Conservation (phyloP, 2,797 vertebrate genomes). For the Choloepus didactylus region DNA sequence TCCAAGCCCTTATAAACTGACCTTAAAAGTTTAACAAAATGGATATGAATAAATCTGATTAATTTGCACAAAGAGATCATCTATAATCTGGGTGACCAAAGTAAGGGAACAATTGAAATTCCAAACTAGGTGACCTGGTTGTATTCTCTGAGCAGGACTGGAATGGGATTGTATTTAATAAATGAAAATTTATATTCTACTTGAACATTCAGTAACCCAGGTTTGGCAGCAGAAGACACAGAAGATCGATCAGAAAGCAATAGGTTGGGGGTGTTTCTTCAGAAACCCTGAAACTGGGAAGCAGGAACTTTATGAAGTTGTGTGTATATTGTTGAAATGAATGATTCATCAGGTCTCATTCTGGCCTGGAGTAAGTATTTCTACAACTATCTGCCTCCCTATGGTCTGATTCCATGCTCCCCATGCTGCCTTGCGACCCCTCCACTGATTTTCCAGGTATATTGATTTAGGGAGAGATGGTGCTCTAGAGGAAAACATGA, state of each 20-base stretch:
- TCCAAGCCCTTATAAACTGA: neutral
- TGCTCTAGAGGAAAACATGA: neutral
- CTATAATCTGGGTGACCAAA: neutral
- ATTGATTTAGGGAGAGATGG: neutral
- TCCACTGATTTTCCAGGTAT: neutral
- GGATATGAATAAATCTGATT: constrained; percentile 4
- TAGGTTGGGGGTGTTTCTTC: neutral
- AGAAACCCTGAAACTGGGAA: neutral
- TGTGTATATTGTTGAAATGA: neutral
- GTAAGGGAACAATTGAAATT: neutral
- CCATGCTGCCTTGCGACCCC: neutral
- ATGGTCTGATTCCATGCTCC: neutral
- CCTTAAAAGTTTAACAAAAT: neutral
- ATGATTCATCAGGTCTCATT: neutral
- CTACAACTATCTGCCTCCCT: neutral
- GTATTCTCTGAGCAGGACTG: neutral
- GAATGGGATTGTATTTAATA: neutral
- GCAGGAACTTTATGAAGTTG: neutral
- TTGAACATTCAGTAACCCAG: neutral
- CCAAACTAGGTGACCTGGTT: neutral
- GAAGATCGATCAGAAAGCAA: neutral
- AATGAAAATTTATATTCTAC: neutral
- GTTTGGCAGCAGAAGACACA: neutral
- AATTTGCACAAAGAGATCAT: neutral
- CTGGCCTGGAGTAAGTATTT: neutral